These are phyloP conservation scores for Mus caroli DNA, from an alignment of 2,797 vertebrate species.

Conservation along the genomic window DNA sequence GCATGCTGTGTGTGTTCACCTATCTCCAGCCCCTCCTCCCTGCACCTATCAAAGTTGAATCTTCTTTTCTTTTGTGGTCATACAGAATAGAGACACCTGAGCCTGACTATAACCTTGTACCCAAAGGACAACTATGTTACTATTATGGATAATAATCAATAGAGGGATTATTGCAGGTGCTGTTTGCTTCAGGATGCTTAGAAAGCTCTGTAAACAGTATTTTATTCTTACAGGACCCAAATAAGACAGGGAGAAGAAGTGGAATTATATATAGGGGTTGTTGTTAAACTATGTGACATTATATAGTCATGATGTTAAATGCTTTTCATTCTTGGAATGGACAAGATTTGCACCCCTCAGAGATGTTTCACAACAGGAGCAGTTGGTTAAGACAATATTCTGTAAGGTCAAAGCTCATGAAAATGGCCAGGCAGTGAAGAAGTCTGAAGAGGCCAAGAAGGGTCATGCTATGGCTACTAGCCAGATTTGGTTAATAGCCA, in stretches of 20 bases:
- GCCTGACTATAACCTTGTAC: not conserved
- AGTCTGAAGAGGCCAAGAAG: not conserved
- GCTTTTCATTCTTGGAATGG: not conserved
- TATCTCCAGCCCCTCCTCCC: not conserved
- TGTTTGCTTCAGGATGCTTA: not conserved
- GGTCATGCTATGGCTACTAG: not conserved
- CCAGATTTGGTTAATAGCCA: not conserved
- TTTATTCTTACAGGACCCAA: not conserved
- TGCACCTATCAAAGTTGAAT: not conserved
- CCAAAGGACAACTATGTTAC: constrained; percentile 12
- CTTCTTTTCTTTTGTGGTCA: not conserved
- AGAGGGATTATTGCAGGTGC: not conserved
- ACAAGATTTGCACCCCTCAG: not conserved
- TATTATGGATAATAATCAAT: not conserved
- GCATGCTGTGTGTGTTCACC: not conserved
- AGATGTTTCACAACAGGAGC: not conserved
- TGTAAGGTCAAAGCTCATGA: not conserved
- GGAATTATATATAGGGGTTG: not conserved
- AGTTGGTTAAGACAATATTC: constrained; percentile 25
- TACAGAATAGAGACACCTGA: constrained; percentile 16
- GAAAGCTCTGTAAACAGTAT: not conserved
- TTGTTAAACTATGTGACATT: not conserved
- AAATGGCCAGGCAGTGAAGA: not conserved
- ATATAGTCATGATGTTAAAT: not conserved
- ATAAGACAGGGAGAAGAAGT: not conserved